Base-by-base conservation (phyloP, 2,888 invertebrate species). In the Zonitis immaculata region DNA sequence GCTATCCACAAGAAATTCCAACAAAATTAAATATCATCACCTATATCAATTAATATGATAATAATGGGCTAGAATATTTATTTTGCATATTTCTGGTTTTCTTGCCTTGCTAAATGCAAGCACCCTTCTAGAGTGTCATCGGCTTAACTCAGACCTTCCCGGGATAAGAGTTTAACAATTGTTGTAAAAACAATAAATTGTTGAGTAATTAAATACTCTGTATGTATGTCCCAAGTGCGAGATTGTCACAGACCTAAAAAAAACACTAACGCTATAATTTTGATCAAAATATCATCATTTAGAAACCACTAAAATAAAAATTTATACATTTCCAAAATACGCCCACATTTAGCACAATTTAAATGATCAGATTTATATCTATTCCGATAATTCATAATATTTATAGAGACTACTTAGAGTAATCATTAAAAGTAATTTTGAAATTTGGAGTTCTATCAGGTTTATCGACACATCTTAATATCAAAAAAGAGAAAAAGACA, bases 141-240 rank as follows among this genome's bases (percentile, higher is more conserved):
- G 82, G 83, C 83, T 80, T 45, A 77, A 75, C 88, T 87, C 88
- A 88, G 87, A 88, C 88, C 88, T 88, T 88, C 88, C 88, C 88
- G 87, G 78, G 84, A 82, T 80, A 76, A 66, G 14, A 47, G 16
- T 35, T 16, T 35, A 35, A 35, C 35, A 35, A 35, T 18, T 16
- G 9, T 6, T 2, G 7, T 6, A 8, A 1, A 8, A 35, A n/a
- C n/a, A n/a, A n/a, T n/a, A 35, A 14, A 35, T 16, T 35, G 67
- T 42, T 47, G 78, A 77, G 82, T 83, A 81, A 80, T 74, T 18
- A 70, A 75, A 76, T 85, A 82, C 85, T 79, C 74, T 63, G 86
- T 75, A 57, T 70, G 87, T 83, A 74, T 76, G 80, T 83, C 85
- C 85, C 87, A 82, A 74, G 80, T 86, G 86, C 85, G 83, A 86